Evolutionary conservation across 2,113 vertebrate species (phyloP).

Genomic region (Plecturocebus donacophilus): DNA sequence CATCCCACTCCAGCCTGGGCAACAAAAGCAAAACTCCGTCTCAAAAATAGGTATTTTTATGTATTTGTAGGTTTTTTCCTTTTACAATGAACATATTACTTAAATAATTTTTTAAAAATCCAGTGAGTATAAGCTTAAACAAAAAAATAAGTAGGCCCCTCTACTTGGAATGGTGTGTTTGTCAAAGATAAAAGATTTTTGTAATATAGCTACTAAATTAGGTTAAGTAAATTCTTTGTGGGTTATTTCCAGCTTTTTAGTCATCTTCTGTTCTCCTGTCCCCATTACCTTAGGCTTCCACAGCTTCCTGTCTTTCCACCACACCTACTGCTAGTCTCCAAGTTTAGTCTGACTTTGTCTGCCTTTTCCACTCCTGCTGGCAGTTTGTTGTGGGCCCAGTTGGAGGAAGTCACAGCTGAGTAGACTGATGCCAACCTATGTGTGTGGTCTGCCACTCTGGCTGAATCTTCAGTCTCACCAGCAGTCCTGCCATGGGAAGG

Average conservation of each 20-base stretch:
- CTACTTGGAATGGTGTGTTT: not conserved
- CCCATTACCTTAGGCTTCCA: not conserved
- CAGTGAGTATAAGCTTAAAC: not conserved
- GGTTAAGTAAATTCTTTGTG: not conserved
- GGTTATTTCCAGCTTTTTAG: not conserved
- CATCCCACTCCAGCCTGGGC: no score
- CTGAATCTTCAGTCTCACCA: not conserved
- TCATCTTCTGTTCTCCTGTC: not conserved
- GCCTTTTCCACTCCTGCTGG: not conserved
- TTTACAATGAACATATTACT: constrained; percentile 1
- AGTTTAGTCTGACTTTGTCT: not conserved
- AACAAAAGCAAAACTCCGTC: no score
- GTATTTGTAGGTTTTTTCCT: not conserved
- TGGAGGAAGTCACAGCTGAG: not conserved
- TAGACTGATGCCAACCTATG: not conserved
- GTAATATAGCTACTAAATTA: not conserved
- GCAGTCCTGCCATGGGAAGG: not conserved
- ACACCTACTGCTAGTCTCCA: not conserved
- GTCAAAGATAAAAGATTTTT: not conserved
- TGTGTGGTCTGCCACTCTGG: not conserved
- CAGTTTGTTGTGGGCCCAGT: not conserved
- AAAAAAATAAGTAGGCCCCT: not conserved
- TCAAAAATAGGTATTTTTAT: not conserved
- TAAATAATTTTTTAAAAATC: not conserved
- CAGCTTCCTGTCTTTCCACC: not conserved